Base-by-base conservation (phyloP, 2,797 vertebrate species). In the Platalea minor region DNA sequence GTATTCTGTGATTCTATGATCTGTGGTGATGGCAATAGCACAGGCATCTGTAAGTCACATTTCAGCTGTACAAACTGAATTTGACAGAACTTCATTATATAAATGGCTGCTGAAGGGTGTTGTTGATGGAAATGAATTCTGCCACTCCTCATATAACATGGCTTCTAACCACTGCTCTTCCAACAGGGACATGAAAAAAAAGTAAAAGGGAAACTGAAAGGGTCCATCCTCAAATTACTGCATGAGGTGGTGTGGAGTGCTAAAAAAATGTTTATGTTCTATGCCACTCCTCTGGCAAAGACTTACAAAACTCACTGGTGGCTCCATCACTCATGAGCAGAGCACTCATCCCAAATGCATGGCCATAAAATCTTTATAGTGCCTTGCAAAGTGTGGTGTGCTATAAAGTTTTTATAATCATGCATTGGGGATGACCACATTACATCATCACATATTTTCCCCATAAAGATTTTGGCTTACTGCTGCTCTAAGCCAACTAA, bases 361-460 rank as follows among this genome's bases (percentile, higher is more conserved):
- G 33, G 46, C 43, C 23, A 75, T 95, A 95, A 97, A 94, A 76
- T 51, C 82, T 93, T 97, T 93, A 97, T 68, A 73, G 89, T 39
- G 53, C 57, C 81, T 96, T 85, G 46, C 43, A 88, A 93, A 85
- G 18, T 75, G 61, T 87, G 90, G 78, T 61, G 37, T 74, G 33
- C 60, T 80, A 48, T 93, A 76, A 89, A 95, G 57, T 84, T 94
- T 91, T 97, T 96, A 96, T 59, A 75, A 59, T 45, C 15, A 5
- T 51, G 70, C 69, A 91, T 95, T 97, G 92, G 73, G 84, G 93
- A 95, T 85, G 91, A 78, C 92, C 83, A 85, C 50, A 80, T 96
- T 91, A 93, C 91, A 93, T 96, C 85, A 95, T 64, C 69, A 68
- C 83, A 43, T 74, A 83, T 91, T 93, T 73, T 59, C n/a, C 54